Conservation (phyloP, 2,113 vertebrate genomes). For the Probosciger aterrimus region DNA sequence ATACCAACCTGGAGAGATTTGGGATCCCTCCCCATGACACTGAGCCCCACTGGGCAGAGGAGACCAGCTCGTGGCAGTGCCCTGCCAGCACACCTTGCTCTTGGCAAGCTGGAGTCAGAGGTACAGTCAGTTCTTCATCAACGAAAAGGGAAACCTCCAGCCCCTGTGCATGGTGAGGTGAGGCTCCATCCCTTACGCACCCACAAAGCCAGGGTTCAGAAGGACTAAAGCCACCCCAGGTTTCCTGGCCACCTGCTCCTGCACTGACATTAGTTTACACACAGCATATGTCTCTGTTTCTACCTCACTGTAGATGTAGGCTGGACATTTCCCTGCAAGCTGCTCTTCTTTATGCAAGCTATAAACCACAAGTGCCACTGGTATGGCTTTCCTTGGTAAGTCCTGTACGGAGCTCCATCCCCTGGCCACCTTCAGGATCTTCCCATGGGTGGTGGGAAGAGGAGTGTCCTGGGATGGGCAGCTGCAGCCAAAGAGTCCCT, state of each 20-base stretch:
- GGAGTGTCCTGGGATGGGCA: not conserved
- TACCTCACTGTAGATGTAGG: not conserved
- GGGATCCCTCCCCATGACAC: not conserved
- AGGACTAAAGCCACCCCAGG: not conserved
- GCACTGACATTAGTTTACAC: not conserved
- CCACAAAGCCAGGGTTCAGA: not conserved
- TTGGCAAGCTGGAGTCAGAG: not conserved
- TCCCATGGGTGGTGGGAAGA: not conserved
- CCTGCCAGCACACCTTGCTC: not conserved
- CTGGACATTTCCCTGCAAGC: not conserved
- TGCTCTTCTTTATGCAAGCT: not conserved
- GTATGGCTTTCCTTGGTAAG: not conserved
- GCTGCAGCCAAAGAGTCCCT: not conserved
- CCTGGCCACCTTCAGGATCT: not conserved
- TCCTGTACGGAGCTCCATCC: not conserved
- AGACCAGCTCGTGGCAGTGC: rapidly evolving
- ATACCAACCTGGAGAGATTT: not conserved
- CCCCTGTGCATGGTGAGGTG: not conserved
- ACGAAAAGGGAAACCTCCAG: not conserved
- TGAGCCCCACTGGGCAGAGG: not conserved
- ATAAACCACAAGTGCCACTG: not conserved
- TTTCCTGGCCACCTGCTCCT: not conserved
- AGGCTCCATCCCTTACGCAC: rapidly evolving
- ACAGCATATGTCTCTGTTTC: not conserved
- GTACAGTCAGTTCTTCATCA: not conserved